Percentiles rank a stretch among this genome's conserved stretches.
Conservation (phyloP, 2,888 invertebrate genomes). For the Acronicta aceris region DNA sequence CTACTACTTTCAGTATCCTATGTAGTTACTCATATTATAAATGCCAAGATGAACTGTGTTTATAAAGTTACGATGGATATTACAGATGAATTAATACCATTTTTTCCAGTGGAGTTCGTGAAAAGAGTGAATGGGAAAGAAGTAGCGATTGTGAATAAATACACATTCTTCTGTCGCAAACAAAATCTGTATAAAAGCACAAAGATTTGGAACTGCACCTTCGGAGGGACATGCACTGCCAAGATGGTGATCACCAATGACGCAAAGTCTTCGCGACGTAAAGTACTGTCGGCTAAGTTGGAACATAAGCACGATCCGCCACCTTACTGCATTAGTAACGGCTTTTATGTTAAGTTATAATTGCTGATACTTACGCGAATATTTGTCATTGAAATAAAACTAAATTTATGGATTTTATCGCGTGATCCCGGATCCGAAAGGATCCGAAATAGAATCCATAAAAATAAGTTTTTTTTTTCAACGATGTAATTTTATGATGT, state of each 20-base stretch:
- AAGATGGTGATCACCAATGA: constrained; percentile 39
- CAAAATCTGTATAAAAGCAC: constrained; percentile 33
- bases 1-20: no score
- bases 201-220: constrained; percentile 50
- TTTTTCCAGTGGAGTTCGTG: constrained; percentile 34
- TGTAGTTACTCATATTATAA: no score
- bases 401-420: no score
- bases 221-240: constrained; percentile 27
- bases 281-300: constrained; percentile 34
- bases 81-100: background rate
- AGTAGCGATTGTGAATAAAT: constrained; percentile 47
- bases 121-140: constrained; percentile 40
- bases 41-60: no score
- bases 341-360: constrained; percentile 39
- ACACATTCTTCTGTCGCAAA: constrained; percentile 37
- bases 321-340: constrained; percentile 42
- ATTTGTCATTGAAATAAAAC: no score
- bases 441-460: no score
- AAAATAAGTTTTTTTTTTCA: no score
- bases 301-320: constrained; percentile 51
- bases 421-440: no score
- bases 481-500: no score
- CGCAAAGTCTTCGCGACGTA: constrained; percentile 18
- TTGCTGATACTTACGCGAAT: no score
- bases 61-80: background rate